phyloP scores from a whole-genome alignment of 2,797 vertebrate species.

The Halcyon smyrnensis region DNA sequence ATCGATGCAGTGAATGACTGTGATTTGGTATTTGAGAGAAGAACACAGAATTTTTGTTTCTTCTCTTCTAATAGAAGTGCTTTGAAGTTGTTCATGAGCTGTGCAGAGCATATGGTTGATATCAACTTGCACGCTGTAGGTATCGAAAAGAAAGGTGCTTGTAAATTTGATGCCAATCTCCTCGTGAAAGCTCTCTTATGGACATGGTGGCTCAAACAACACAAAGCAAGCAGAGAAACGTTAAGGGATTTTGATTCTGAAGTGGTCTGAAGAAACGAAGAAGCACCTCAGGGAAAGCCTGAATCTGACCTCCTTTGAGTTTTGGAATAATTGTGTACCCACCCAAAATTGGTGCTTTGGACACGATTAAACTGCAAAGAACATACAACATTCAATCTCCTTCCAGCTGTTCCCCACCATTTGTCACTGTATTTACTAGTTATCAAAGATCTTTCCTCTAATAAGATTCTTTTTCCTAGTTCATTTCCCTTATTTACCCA shows the following conservation, averaged over 20 bases:
- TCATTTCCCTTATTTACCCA: neutral
- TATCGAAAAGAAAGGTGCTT: neutral
- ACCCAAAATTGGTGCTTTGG: neutral
- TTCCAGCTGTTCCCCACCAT: neutral
- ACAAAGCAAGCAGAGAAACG: neutral
- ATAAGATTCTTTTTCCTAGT: neutral
- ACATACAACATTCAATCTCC: neutral
- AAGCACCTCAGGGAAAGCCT: neutral
- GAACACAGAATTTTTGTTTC: neutral
- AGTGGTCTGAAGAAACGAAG: neutral
- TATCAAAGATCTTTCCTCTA: neutral
- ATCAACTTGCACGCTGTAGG: neutral
- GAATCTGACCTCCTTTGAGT: neutral
- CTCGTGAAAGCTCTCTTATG: neutral
- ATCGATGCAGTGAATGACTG: neutral
- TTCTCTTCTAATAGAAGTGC: neutral
- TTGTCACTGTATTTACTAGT: neutral
- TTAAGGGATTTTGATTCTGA: neutral
- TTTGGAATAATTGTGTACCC: neutral
- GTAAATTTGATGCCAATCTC: neutral
- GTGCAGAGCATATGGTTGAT: neutral
- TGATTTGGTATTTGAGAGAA: neutral
- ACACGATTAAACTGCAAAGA: neutral
- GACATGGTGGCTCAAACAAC: neutral
- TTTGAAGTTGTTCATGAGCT: neutral